Evolutionary conservation across 2,113 vertebrate genomes (phyloP), one percentile per base, ranked within the genome.

Genomic region (Hiodon tergisus): DNA sequence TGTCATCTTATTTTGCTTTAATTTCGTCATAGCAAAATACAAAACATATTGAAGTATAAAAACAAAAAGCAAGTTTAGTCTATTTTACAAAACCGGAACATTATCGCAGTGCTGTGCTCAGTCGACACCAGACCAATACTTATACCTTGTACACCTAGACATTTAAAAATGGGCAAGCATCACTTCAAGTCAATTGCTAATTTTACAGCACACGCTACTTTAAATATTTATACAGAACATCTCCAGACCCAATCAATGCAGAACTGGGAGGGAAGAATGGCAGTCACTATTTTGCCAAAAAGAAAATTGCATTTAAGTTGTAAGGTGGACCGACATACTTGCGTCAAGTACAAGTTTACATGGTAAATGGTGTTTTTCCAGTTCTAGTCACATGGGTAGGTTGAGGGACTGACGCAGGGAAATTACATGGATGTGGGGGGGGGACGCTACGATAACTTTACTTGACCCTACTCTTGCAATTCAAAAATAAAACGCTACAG

Each of bases 21-120:
- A 62, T 76, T 65, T 73, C 54, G 50, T 72, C 73, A 77, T 73
- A 74, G 67, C 71, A 77, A 77, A 79, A 81, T 81, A 79, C 77
- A 81, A 81, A 81, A 79, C 69, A 79, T 81, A 77, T 73, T 69
- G 77, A 79, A 72, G 60, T 81, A 79, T 79, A 77, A 79, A 79
- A 71, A 71, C 71, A 60, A 77, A 79, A 77, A 4, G 67, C 16
- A 3, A 13, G 11, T 58, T 75, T 47, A 66, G 73, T 75, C 53
- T 79, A 79, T 77, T 65, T 79, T 81, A 81, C 72, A 81, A 78
- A 81, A 76, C 54, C 52, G 60, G 53, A 77, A 72, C 63, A 79
- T 46, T 55, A 76, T 73, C 8, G 59, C 61, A 78, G 62, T 71
- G 67, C 62, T 16, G 65, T 74, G 66, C 17, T 69, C 53, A 71